Evolutionary conservation across 2,888 invertebrate genomes (phyloP).

Genomic region (Drosophila maculinotata): DNA sequence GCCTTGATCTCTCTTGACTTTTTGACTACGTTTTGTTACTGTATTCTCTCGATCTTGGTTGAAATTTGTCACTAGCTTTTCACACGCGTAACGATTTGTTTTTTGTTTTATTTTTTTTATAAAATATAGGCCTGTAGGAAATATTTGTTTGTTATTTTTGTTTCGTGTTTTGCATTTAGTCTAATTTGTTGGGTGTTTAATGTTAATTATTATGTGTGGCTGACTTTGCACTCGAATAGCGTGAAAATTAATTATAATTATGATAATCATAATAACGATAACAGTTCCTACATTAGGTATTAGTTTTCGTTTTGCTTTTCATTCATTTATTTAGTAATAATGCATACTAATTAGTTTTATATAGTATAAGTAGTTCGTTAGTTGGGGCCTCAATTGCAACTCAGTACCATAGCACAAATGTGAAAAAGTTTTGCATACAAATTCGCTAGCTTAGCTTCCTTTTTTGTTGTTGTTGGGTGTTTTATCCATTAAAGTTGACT

Average conservation of each 20-base stretch:
- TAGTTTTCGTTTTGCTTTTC: constrained; percentile 50
- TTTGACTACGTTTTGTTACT: constrained; percentile 37
- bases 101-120: constrained; percentile 30
- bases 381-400: constrained; percentile 72
- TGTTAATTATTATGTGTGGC: constrained; percentile 27
- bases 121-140: constrained; percentile 60
- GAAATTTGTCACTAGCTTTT: constrained; percentile 66
- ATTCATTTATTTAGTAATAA: constrained; percentile 40
- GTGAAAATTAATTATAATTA: constrained; percentile 62
- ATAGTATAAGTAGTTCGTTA: constrained; percentile 71
- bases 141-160: constrained; percentile 27
- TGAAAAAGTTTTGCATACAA: constrained; percentile 57
- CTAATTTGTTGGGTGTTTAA: constrained; percentile 57
- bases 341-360: constrained; percentile 63
- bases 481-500: constrained; percentile 35
- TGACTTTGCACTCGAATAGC: constrained; percentile 53
- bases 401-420: constrained; percentile 71
- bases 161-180: constrained; percentile 54
- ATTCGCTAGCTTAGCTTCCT: constrained; percentile 58
- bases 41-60: constrained; percentile 20
- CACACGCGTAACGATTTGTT: constrained; percentile 46
- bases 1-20: constrained; percentile 36
- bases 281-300: constrained; percentile 69
- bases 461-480: constrained; percentile 23
- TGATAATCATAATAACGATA: constrained; percentile 60